Base-by-base conservation (phyloP, 92 coral and sea anemone species). In the Paragorgia papillata region DNA sequence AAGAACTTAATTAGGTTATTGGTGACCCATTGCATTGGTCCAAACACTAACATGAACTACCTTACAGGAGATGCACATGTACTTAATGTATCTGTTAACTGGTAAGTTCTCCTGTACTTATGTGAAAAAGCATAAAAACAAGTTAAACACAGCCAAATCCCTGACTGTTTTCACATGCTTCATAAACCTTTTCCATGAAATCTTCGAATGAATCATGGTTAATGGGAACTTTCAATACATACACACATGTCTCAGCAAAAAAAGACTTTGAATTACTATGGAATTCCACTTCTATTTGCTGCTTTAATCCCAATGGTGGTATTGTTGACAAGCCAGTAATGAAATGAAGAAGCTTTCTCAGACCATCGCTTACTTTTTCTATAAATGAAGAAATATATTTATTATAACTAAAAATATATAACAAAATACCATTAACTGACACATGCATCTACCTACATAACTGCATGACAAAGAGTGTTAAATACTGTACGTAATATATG, bases 231-330 rank as follows among this genome's bases (percentile, higher is more conserved):
- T 35, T 79, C 33, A 67, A 15, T 46, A 54, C 61, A 6, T 12
- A 9, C 33, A n/a, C 58, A 35, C 83, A 79, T 18, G 83, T 79
- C 66, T 79, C 83, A 29, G 76, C 83, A 53, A 56, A 48, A 9
- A 50, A 51, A 17, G 54, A 55, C 51, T 29, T 20, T 17, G 56
- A 30, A 39, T 51, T n/a, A 26, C 33, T 50, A 24, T 66, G 21
- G 63, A 73, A 73, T 33, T 79, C 66, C 21, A 79, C 74, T 27
- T 79, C 62, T 15, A 79, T 59, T 35, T 66, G 51, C 43, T 46
- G 25, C 27, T 51, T 66, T 20, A 68, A 29, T 48, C 76, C 62
- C 28, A 55, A 66, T 34, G 76, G 83, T 30, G 83, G 83, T 7
- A 67, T 67, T 67, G 9, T 28, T 67, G 15, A 28, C 74, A 8